These are phyloP conservation scores for Sphaerophoria taeniata DNA, from an alignment of 2,888 invertebrate genomes.

Conservation along the genomic window DNA sequence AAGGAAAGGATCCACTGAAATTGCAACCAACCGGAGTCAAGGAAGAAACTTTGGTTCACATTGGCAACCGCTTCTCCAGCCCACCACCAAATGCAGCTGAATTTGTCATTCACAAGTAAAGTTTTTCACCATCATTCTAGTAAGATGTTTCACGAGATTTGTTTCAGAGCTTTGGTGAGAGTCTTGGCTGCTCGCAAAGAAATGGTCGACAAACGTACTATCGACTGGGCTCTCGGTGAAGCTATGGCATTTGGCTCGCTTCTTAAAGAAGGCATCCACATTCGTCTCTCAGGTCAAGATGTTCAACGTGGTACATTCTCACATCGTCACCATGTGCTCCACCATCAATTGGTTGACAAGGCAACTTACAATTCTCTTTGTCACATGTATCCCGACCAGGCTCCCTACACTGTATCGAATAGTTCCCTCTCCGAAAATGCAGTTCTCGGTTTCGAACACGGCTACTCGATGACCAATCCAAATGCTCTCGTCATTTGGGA, in stretches of 20 bases:
- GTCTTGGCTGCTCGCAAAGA: slow-evolving; percentile 95
- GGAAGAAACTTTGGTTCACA: slow-evolving; percentile 86
- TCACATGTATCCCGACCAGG: slow-evolving; percentile 97
- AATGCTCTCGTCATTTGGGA: slow-evolving; percentile 99
- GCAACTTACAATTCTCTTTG: slow-evolving; percentile 93
- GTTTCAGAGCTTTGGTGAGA: slow-evolving; percentile 88
- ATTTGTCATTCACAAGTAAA: slow-evolving; percentile 86
- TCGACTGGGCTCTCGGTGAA: slow-evolving; percentile 99
- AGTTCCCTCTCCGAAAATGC: slow-evolving; percentile 98
- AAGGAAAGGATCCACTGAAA: slow-evolving; percentile 85
- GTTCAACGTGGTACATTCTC: slow-evolving; percentile 99
- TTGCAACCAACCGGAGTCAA: slow-evolving; percentile 87
- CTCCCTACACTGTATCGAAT: slow-evolving; percentile 99
- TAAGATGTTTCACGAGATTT: slow-evolving; percentile 18
- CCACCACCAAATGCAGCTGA: slow-evolving; percentile 86
- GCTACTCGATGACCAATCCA: slow-evolving; percentile 99
- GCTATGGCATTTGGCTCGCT: slow-evolving; percentile 99
- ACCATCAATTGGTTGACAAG: slow-evolving; percentile 98
- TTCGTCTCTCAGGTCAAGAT: slow-evolving; percentile 97
- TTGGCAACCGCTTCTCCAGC: slow-evolving; percentile 86
- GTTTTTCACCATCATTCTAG: neutral
- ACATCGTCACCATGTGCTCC: slow-evolving; percentile 97
- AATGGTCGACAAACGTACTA: slow-evolving; percentile 93
- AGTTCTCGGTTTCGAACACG: slow-evolving; percentile 96
- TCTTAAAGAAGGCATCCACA: slow-evolving; percentile 98